Base-by-base conservation (phyloP, 2,888 invertebrate genomes). In the Ectemnius lituratus region DNA sequence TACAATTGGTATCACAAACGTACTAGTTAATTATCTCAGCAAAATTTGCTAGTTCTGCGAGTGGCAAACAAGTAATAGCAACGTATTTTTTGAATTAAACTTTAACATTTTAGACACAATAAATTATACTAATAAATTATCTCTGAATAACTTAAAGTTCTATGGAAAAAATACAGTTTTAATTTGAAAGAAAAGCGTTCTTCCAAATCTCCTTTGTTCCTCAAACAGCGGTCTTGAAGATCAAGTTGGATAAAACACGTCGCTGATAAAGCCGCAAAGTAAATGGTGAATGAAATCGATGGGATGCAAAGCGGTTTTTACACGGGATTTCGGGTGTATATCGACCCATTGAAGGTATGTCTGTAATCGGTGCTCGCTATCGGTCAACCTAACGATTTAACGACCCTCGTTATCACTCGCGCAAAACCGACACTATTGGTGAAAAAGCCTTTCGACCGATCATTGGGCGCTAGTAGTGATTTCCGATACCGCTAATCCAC, bases 321-420 rank as follows among this genome's bases (percentile, higher is more conserved):
- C 52, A 52, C 4, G n/a, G 52, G 52, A 72, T 75, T 75, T 75
- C 47, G 64, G 64, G 56, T 63, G 69, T 63, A 47, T 46, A 52
- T 63, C 64, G 65, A 73, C 52, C 62, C 72, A 47, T 57, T 59
- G 67, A 62, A 67, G 59, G 52, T 16, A 52, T 52, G 67, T 72
- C 67, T 64, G 72, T 72, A 72, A 67, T 75, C 72, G 75, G 72
- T 57, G 47, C 23, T 23, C 37, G 8, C 75, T 64, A 75, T 75
- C 75, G 75, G 67, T 72, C 67, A 72, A 62, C 61, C 67, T 68
- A 75, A 67, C 67, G 67, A 75, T 72, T 75, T 75, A 73, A 75
- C 75, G 72, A 72, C 28, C 60, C 72, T 75, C 75, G 75, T 72
- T 75, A 72, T 75, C 72, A 67, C 52, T 52, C 67, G 60, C 75